Evolutionary conservation across 2,797 vertebrate genomes (phyloP).

Genomic region (Aphelocoma californica): DNA sequence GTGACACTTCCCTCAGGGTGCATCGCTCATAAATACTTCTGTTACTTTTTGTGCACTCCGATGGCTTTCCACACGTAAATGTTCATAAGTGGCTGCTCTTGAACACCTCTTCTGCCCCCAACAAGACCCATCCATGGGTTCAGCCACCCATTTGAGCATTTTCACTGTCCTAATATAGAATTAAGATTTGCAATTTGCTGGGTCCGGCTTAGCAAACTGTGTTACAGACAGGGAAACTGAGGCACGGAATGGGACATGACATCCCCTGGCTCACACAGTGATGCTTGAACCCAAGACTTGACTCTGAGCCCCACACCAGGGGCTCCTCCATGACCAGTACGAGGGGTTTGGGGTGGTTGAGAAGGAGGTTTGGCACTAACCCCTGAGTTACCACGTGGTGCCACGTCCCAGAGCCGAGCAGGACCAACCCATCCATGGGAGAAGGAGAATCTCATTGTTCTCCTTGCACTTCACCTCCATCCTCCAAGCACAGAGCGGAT

Average conservation of each 20-base stretch:
- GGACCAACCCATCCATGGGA: neutral
- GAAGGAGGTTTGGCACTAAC: neutral
- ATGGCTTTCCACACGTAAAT: neutral
- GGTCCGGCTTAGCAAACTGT: neutral
- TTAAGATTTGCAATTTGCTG: neutral
- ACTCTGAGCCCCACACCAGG: neutral
- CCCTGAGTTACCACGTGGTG: neutral
- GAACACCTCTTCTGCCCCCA: neutral
- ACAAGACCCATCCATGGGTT: fast-evolving
- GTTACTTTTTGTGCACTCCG: neutral
- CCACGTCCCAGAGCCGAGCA: fast-evolving
- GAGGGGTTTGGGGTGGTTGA: fast-evolving
- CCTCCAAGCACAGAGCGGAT: fast-evolving
- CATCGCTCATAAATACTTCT: neutral
- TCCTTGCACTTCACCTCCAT: fast-evolving
- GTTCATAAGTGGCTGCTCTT: neutral
- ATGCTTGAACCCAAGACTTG: fast-evolving
- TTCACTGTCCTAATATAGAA: neutral
- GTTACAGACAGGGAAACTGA: neutral
- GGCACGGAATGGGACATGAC: neutral
- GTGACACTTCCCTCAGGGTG: neutral
- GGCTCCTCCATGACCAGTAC: fast-evolving
- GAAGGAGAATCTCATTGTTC: neutral
- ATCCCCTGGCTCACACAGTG: neutral
- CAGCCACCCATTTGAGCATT: neutral